Base-by-base conservation (phyloP, 2,888 invertebrate species). In the Chelonus formosanus region DNA sequence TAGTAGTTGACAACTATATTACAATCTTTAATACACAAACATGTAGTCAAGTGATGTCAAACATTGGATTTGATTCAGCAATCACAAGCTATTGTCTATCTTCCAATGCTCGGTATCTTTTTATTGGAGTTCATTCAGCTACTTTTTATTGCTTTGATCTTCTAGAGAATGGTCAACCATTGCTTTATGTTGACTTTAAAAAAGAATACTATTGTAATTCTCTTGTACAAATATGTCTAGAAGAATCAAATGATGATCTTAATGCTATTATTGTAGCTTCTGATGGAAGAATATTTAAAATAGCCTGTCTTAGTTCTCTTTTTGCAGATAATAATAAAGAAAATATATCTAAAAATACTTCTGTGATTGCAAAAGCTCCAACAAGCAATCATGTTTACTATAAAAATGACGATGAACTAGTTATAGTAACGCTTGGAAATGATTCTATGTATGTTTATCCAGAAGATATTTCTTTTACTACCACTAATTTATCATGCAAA, bases 1-100 rank as follows among this genome's bases (percentile, higher is more conserved):
- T 84, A 4, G 75, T 75, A 34, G 74, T 83, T 45, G 79, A 83
- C 55, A 79, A 78, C 63, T 81, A 82, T 2, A 74, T 84, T 34
- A 79, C 80, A 10, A 73, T 84, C 66, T 84, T 84, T 64, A 70
- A 71, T n/a, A 74, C 81, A 56, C 78, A 80, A 65, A 70, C 73
- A 4, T 84, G 79, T 50, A 65, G 73, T n/a, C 69, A 78, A 35
- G 72, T 84, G 47, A 47, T 75, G 8, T 69, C 78, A n/a, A 79
- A 72, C 43, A 66, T 76, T 35, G 74, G 73, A 57, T 84, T 84
- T 58, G 78, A 78, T 5, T 71, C 75, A 3, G 3, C 63, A 1
- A 77, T 84, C 67, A 75, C 78, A 3, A 70, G 75, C 56, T 80
- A 77, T 34, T 73, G 75, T 54, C 64, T 83, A 32, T 79, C 81